phyloP scores from a whole-genome alignment of 2,113 vertebrate genomes.

The Prinia subflava region DNA sequence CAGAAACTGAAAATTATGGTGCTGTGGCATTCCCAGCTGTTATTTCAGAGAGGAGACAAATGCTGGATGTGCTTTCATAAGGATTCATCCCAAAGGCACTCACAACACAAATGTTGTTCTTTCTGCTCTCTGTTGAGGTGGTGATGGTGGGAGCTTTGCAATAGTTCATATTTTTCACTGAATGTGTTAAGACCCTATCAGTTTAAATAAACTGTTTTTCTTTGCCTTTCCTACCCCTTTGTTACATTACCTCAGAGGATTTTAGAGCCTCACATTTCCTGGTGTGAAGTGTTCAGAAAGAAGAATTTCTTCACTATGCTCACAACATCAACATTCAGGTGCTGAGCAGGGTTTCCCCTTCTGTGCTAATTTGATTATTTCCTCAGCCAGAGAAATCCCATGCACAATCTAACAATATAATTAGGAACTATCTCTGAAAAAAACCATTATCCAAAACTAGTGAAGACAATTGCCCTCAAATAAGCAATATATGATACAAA shows the following conservation, averaged over 20 bases:
- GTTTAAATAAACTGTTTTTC: conserved; percentile 11
- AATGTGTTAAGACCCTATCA: not conserved
- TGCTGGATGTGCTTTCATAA: not conserved
- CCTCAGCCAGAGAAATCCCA: not conserved
- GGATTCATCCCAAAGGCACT: not conserved
- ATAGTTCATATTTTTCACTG: not conserved
- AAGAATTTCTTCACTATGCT: not conserved
- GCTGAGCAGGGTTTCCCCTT: not conserved
- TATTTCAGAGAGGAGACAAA: not conserved
- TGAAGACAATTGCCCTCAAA: not conserved
- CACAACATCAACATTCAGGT: not conserved
- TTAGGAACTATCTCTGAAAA: not conserved
- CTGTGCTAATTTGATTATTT: conserved; percentile 10
- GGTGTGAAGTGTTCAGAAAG: not conserved
- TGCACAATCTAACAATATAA: not conserved
- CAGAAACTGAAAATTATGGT: conserved; percentile 31
- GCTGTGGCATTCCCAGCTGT: not conserved
- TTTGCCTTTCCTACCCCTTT: not conserved
- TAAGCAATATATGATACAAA: not conserved
- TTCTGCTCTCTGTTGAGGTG: not conserved
- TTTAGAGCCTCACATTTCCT: not conserved
- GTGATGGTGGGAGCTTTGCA: not conserved
- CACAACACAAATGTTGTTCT: conserved; percentile 5
- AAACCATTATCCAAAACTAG: not conserved
- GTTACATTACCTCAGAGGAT: not conserved